Percentiles rank a stretch among this genome's conserved stretches.
These are phyloP conservation scores for Prunella himalayana DNA, from an alignment of 2,113 vertebrate species.

Conservation along the genomic window DNA sequence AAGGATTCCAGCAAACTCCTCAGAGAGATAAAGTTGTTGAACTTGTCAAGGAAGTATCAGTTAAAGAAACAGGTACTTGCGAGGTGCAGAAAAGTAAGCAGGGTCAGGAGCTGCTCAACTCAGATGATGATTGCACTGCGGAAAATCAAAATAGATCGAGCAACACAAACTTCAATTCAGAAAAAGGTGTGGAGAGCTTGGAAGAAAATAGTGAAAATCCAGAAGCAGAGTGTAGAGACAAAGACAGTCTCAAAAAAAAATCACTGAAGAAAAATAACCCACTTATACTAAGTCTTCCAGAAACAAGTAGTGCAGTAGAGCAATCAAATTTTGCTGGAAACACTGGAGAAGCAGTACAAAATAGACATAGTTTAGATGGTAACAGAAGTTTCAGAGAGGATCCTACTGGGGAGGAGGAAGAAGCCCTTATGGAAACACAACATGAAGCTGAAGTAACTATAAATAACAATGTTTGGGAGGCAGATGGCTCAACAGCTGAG, in stretches of 20 bases:
- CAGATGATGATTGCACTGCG: background rate
- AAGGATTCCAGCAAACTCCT: background rate
- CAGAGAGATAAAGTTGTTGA: background rate
- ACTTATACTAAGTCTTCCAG: background rate
- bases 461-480: constrained; percentile 64
- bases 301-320: constrained; percentile 27
- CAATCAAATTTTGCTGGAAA: background rate
- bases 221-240: background rate
- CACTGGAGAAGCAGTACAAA: background rate
- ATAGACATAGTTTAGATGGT: constrained; percentile 12
- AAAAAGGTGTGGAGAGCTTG: background rate
- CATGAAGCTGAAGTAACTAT: constrained; percentile 61
- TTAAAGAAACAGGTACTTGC: background rate
- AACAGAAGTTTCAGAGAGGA: constrained; percentile 21
- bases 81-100: background rate
- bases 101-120: background rate
- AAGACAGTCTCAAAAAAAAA: background rate
- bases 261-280: background rate
- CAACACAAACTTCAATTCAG: background rate
- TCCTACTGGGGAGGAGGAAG: constrained; percentile 42
- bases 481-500: constrained; percentile 66
- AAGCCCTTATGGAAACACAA: constrained; percentile 57
- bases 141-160: background rate
- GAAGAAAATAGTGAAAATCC: background rate
- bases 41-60: background rate